A percentile compares a stretch with the other conserved stretches of the same genome.
Conservation (phyloP, 2,797 vertebrate species). For the Semotilus atromaculatus region DNA sequence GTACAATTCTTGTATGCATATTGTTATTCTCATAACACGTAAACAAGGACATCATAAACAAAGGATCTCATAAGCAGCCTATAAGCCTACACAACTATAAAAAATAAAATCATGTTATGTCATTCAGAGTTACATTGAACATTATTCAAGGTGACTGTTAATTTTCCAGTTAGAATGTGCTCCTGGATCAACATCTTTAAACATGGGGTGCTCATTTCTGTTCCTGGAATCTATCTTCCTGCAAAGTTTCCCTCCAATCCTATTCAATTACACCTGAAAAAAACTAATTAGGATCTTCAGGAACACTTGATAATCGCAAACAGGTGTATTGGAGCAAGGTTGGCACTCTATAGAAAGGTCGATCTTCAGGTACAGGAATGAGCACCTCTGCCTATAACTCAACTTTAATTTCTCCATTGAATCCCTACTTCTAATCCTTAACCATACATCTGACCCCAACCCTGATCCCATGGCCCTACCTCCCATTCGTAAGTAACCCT, state of each 20-base stretch:
- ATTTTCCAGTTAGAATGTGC: neutral
- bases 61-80: constrained; percentile 71
- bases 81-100: constrained; percentile 68
- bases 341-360: too few relatives aligned
- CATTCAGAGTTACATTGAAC: constrained; percentile 63
- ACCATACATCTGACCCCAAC: neutral
- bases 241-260: neutral
- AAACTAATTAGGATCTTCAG: neutral
- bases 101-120: constrained; percentile 59
- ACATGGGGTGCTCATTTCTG: neutral
- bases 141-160: constrained; percentile 53
- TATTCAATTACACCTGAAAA: neutral
- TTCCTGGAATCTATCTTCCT: neutral
- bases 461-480: neutral
- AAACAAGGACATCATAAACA: constrained; percentile 79
- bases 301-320: neutral
- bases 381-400: neutral
- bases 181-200: neutral
- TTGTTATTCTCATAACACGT: constrained; percentile 81
- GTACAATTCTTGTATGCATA: constrained; percentile 66
- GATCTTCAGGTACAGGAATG: neutral
- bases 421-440: neutral
- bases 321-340: neutral
- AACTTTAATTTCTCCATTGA: neutral
- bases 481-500: neutral